phyloP scores from a whole-genome alignment of 2,113 vertebrate genomes.

The Colistium nudipinnis region DNA sequence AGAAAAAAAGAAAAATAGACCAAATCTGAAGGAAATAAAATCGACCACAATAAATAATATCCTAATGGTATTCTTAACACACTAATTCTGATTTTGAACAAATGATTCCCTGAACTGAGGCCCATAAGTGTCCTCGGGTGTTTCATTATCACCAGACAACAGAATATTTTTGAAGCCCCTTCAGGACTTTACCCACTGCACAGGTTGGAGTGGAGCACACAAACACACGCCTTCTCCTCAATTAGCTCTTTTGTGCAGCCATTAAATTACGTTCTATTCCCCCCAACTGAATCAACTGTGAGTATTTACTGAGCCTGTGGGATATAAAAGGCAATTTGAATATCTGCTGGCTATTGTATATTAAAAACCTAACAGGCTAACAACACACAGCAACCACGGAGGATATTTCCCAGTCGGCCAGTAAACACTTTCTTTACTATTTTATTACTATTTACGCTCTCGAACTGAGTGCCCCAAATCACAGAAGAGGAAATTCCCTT shows the following conservation, averaged over 20 bases:
- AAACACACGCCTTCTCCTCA: slow-evolving; percentile 62
- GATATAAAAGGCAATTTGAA: slow-evolving; percentile 51
- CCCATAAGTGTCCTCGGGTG: slow-evolving; percentile 21
- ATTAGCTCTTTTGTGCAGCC: slow-evolving; percentile 59
- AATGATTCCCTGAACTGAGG: slow-evolving; percentile 4
- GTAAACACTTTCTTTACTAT: slow-evolving; percentile 24
- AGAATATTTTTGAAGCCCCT: slow-evolving; percentile 59
- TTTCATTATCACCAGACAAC: slow-evolving; percentile 41
- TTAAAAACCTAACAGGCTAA: slow-evolving; percentile 43
- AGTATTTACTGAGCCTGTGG: slow-evolving; percentile 51
- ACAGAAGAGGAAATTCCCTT: slow-evolving; percentile 8
- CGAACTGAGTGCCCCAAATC: not conserved
- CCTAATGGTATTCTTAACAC: not conserved
- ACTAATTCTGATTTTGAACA: not conserved
- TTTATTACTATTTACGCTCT: slow-evolving; percentile 3
- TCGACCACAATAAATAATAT: not conserved
- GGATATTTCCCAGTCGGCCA: slow-evolving; percentile 23
- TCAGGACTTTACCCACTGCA: slow-evolving; percentile 65
- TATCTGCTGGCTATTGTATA: slow-evolving; percentile 37
- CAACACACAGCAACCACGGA: slow-evolving; percentile 11
- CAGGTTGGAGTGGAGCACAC: slow-evolving; percentile 61
- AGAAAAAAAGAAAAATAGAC: not conserved
- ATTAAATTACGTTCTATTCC: slow-evolving; percentile 59
- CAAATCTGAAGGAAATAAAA: not conserved
- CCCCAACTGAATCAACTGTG: slow-evolving; percentile 58